Evolutionary conservation across 2,113 vertebrate genomes (phyloP), one percentile per base, ranked within the genome.

Genomic region (Channa maculata): DNA sequence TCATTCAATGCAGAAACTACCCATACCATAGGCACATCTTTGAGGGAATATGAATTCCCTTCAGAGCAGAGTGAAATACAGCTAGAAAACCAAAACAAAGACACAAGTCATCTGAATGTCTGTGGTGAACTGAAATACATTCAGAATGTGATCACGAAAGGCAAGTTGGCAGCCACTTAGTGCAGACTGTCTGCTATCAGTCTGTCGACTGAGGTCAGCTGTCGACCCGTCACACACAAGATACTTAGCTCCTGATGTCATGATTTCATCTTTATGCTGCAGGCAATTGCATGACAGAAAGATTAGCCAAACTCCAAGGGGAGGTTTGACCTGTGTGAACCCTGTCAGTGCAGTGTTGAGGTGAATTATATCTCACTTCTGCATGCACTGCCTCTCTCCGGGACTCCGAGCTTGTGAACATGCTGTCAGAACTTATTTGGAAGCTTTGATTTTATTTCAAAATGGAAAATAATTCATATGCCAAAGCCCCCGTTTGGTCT

Each of bases 191-290:
- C 67, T 71, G 77, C 79, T 71, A 67, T 86, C 75, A 55, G 84
- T 38, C 62, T 65, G 75, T 14, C 64, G 69, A 57, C 60, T 58
- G 75, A 79, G 86, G 77, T 90, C 80, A 80, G 65, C 50, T 15
- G 5, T 48, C 9, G 8, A 67, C 58, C 65, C 12, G 34, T 78
- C 79, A 79, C 77, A 69, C 78, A 58, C 52, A 13, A 60, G 68
- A 83, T 79, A 76, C 75, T 78, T 69, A 54, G 77, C 85, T 66
- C 66, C 84, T 88, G 85, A 86, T 77, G 83, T 85, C 84, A 86
- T 81, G 64, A 69, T 77, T 84, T 88, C 86, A 85, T 85, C 79
- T 77, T 66, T 45, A 36, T 60, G 66, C 81, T 71, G 53, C 76
- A 53, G 85, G 73, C 75, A 52, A 75, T 71, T 64, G 64, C 13